A percentile compares a stretch with the other conserved stretches of the same genome.
Evolutionary conservation across 2,113 vertebrate species (phyloP).

Genomic region (Callocephalon fimbriatum): DNA sequence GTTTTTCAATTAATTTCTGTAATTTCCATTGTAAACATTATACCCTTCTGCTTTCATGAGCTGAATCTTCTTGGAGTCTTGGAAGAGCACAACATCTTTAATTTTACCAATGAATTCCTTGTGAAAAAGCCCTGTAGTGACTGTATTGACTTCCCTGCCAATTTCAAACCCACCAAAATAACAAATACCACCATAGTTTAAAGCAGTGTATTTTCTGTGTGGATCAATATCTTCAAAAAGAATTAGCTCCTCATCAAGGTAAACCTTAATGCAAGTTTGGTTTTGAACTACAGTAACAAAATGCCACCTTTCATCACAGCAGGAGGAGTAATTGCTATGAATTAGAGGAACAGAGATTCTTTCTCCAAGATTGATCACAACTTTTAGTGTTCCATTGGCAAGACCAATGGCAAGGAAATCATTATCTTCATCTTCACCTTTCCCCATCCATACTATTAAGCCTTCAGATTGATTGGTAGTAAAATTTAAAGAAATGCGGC

Average conservation of each 20-base stretch:
- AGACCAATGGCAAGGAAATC: conserved; percentile 87
- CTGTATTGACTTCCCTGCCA: conserved; percentile 66
- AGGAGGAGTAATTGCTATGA: conserved; percentile 59
- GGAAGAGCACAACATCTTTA: conserved; percentile 82
- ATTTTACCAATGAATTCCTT: conserved; percentile 82
- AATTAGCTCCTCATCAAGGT: conserved; percentile 75
- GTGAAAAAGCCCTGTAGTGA: conserved; percentile 83
- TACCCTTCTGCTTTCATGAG: conserved; percentile 84
- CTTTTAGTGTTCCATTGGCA: conserved; percentile 77
- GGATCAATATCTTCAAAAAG: conserved; percentile 83
- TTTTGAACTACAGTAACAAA: conserved; percentile 78
- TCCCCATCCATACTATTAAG: conserved; percentile 86
- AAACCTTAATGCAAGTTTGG: conserved; percentile 80
- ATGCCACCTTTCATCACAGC: conserved; percentile 79
- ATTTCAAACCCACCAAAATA: conserved; percentile 90
- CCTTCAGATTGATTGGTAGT: conserved; percentile 69
- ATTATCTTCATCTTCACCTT: conserved; percentile 81
- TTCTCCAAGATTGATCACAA: conserved; percentile 86
- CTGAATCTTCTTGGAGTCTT: conserved; percentile 77
- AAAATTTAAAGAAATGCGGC: conserved; percentile 83
- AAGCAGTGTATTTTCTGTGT: conserved; percentile 81
- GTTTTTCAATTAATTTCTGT: conserved; percentile 34
- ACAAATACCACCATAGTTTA: conserved; percentile 82
- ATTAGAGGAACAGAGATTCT: conserved; percentile 74
- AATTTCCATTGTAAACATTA: conserved; percentile 80